Conservation (phyloP, 2,113 vertebrate genomes). For the Fukomys damarensis region DNA sequence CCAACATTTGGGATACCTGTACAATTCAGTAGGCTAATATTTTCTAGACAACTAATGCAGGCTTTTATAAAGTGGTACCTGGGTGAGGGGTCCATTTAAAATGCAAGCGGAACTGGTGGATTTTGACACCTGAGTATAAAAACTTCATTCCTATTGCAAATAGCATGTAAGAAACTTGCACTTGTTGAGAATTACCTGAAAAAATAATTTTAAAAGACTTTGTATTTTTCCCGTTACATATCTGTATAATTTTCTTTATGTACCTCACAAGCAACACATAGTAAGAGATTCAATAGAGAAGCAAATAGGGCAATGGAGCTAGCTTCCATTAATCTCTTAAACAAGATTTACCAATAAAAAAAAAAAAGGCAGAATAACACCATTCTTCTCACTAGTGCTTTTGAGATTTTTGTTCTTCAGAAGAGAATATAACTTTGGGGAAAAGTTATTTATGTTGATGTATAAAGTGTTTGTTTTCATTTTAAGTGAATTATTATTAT, state of each 20-base stretch:
- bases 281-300: neutral
- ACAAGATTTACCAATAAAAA: neutral
- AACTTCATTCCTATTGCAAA: neutral
- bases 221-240: neutral
- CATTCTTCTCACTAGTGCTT: neutral
- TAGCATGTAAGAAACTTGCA: neutral
- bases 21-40: neutral
- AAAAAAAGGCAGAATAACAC: neutral
- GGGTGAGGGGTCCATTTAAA: neutral
- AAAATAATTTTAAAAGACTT: neutral
- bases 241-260: neutral
- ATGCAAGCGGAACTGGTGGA: neutral
- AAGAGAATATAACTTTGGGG: neutral
- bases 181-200: neutral
- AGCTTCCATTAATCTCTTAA: neutral
- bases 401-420: neutral
- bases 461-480: neutral
- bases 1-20: neutral
- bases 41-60: neutral
- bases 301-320: neutral
- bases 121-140: neutral
- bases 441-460: neutral
- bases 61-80: neutral
- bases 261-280: neutral
- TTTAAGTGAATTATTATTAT: neutral